Base-by-base conservation (phyloP, 2,888 invertebrate species). In the Temnothorax rugatulus region DNA sequence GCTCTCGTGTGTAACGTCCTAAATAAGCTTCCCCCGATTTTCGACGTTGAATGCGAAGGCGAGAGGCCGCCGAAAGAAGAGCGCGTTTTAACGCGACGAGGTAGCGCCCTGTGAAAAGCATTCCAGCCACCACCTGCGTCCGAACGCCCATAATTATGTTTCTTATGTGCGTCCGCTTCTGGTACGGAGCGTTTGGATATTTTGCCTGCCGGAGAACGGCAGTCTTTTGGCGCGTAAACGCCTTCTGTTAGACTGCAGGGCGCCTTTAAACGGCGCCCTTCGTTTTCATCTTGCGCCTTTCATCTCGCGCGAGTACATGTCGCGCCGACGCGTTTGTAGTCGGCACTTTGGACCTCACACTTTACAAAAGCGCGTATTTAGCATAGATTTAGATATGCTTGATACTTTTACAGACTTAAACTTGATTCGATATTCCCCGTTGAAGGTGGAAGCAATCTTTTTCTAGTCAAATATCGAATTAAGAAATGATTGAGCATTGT, bases 81-180 rank as follows among this genome's bases (percentile, higher is more conserved):
- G 84, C 75, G 86, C 87, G 84, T 66, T 76, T 77, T 66, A 66
- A 66, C 66, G 77, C 66, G 54, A 77, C 47, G 77, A 77, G 54
- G 54, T 66, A 77, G 77, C 71, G 71, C 47, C 9, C 59, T 18
- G 88, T 90, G 91, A 92, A 92, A 92, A 90, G 90, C 91, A 92
- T 93, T 91, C 88, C 90, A 87, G 89, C 91, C 91, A 92, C 92
- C 91, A 92, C 92, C 91, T 91, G 91, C 89, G 88, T 84, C 89
- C 64, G 88, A 90, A 90, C 89, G 88, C 90, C 89, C 89, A 85
- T 88, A 92, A 93, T 92, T 93, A 91, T 89, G 90, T 90, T 91
- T 91, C 91, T 91, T 83, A 86, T 85, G 84, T 84, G 84, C 88
- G 50, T 8, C 57, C 15, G 71, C 73, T 83, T 87, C 83, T 59